Evolutionary conservation across 2,888 invertebrate species (phyloP).

Genomic region (Dermolepida albohirtum): DNA sequence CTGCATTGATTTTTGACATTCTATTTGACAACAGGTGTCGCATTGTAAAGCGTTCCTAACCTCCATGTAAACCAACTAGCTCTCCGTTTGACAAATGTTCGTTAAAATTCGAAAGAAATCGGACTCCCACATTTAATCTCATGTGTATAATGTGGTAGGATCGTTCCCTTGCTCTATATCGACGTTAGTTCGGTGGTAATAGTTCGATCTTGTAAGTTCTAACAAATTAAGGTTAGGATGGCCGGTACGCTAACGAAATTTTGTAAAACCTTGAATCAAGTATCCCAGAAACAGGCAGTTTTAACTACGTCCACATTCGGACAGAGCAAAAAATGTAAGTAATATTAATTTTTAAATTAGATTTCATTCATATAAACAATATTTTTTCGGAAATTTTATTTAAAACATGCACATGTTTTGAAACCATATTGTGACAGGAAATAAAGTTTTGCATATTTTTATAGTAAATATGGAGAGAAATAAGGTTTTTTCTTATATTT

Average conservation of each 20-base stretch:
- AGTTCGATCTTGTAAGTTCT: conserved; percentile 14
- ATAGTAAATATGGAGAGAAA: too few species aligned
- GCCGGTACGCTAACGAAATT: conserved; percentile 63
- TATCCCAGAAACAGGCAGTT: conserved; percentile 48
- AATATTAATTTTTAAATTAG: conserved; percentile 17
- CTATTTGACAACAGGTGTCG: conserved; percentile 14
- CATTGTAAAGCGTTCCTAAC: neutral
- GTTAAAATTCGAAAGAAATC: conserved; percentile 46
- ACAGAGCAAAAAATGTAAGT: conserved; percentile 48
- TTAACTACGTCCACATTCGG: conserved; percentile 42
- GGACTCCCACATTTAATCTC: conserved; percentile 47
- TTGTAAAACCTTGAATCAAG: conserved; percentile 57
- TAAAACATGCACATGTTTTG: neutral
- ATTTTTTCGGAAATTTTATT: conserved; percentile 4
- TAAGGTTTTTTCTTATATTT: too few species aligned
- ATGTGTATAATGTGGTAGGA: conserved; percentile 31
- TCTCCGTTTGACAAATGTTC: conserved; percentile 38
- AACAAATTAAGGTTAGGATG: conserved; percentile 59
- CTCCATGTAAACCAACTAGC: conserved; percentile 39
- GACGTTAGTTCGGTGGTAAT: conserved; percentile 22
- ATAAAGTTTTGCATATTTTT: too few species aligned
- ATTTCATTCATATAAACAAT: conserved; percentile 32
- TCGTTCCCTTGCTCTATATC: conserved; percentile 30
- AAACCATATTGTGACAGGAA: neutral
- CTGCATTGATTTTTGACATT: neutral